Evolutionary conservation across 2,888 invertebrate genomes (phyloP).

Genomic region (Autographa pulchrina): DNA sequence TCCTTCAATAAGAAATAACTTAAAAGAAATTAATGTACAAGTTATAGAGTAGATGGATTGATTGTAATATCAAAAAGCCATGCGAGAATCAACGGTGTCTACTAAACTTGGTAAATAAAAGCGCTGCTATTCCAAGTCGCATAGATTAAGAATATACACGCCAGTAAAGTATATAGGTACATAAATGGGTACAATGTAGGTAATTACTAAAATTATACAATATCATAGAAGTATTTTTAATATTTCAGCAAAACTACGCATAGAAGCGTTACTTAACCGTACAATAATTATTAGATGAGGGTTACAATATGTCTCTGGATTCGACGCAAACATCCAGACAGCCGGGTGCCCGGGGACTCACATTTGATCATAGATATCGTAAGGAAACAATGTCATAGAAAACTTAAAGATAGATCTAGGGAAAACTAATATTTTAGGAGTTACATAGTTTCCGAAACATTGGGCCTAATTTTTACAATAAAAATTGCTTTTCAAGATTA

Average conservation of each 20-base stretch:
- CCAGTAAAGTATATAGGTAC: slow-evolving; percentile 86
- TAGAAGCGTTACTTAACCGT: slow-evolving; percentile 86
- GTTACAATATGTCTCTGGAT: slow-evolving; percentile 80
- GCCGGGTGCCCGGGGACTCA: slow-evolving; percentile 72
- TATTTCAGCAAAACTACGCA: slow-evolving; percentile 86
- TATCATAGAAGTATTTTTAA: slow-evolving; percentile 82
- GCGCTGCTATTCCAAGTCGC: slow-evolving; percentile 82
- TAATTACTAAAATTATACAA: slow-evolving; percentile 87
- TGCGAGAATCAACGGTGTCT: slow-evolving; percentile 78
- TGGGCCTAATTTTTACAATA: slow-evolving; percentile 55
- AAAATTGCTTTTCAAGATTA: slow-evolving; percentile 55
- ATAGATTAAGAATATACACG: slow-evolving; percentile 81
- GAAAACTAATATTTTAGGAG: slow-evolving; percentile 38
- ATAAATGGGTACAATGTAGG: slow-evolving; percentile 86
- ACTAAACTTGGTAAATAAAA: slow-evolving; percentile 74
- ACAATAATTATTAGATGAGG: slow-evolving; percentile 83
- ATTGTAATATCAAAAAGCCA: slow-evolving; percentile 80
- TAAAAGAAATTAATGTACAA: slow-evolving; percentile 53
- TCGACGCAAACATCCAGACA: slow-evolving; percentile 82
- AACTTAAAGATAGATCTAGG: slow-evolving; percentile 23
- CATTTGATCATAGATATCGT: slow-evolving; percentile 42
- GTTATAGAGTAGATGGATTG: slow-evolving; percentile 52
- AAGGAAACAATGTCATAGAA: slow-evolving; percentile 34
- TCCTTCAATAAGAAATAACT: slow-evolving; percentile 64
- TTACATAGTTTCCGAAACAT: slow-evolving; percentile 33